Conservation (phyloP, 2,888 invertebrate species). For the Cephus sareptanus region DNA sequence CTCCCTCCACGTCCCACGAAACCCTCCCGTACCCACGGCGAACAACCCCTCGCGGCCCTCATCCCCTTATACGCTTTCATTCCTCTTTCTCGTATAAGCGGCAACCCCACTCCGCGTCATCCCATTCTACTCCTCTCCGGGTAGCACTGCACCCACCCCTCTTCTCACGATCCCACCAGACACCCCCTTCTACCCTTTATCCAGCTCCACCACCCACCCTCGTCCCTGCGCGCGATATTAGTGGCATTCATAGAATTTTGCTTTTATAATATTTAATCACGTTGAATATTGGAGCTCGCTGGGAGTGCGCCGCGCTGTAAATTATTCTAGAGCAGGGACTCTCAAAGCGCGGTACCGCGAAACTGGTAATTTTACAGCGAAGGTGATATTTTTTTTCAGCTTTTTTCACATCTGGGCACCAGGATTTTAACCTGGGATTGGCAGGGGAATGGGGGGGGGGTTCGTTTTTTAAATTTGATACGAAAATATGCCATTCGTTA, state of each 20-base stretch:
- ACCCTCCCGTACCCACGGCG: neutral
- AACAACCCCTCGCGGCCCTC: slow-evolving; percentile 31
- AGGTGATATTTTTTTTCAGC: neutral
- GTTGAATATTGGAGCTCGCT: slow-evolving; percentile 44
- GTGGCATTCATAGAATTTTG: slow-evolving; percentile 50
- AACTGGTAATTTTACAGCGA: neutral
- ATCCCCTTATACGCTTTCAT: slow-evolving; percentile 26
- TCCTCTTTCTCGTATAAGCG: neutral
- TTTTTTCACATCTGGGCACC: neutral
- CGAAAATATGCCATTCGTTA: neutral
- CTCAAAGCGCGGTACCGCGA: slow-evolving; percentile 17
- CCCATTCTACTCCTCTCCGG: neutral
- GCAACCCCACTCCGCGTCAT: neutral
- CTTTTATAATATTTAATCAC: slow-evolving; percentile 57
- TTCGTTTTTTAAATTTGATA: neutral
- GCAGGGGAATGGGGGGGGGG: neutral
- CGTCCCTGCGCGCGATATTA: slow-evolving; percentile 25
- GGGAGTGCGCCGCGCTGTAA: slow-evolving; percentile 22
- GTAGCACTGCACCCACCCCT: slow-evolving; percentile 12
- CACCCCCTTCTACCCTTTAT: slow-evolving; percentile 11
- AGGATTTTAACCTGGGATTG: neutral
- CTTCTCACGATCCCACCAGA: slow-evolving; percentile 29
- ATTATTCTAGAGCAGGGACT: slow-evolving; percentile 26
- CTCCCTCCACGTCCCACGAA: neutral
- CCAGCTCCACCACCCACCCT: slow-evolving; percentile 16